Evolutionary conservation across 2,797 vertebrate genomes (phyloP).

Genomic region (Siniperca undulata): DNA sequence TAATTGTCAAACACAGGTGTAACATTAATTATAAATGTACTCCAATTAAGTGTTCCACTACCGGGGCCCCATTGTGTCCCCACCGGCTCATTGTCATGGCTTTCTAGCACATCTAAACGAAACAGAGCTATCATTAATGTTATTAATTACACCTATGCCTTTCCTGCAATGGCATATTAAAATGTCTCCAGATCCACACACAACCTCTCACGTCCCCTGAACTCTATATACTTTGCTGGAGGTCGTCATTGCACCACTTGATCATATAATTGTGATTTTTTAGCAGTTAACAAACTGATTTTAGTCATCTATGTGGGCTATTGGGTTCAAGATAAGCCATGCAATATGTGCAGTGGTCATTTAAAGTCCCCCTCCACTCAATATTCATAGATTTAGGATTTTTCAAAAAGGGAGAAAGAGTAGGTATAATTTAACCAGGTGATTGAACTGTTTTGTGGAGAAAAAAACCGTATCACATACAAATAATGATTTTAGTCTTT

Average conservation of each 20-base stretch:
- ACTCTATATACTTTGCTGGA: not conserved
- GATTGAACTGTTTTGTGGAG: not conserved
- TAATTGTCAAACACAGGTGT: not conserved
- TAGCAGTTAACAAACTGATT: not conserved
- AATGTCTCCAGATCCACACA: not conserved
- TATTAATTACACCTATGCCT: not conserved
- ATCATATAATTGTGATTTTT: not conserved
- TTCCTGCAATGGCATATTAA: not conserved
- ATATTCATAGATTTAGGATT: not conserved
- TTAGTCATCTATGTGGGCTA: not conserved
- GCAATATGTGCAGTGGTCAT: too few relatives aligned
- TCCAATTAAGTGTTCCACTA: not conserved
- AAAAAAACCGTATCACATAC: too few relatives aligned
- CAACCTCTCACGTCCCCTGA: not conserved
- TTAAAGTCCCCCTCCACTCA: too few relatives aligned
- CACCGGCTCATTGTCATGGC: not conserved
- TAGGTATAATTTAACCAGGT: not conserved
- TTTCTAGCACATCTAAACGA: not conserved
- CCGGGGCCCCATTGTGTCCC: not conserved
- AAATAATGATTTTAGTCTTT: not conserved
- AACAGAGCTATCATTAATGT: not conserved
- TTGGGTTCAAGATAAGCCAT: not conserved
- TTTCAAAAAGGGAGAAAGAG: not conserved
- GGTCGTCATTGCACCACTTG: not conserved
- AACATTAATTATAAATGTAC: constrained; percentile 1